Evolutionary conservation across 2,797 vertebrate genomes (phyloP).

Genomic region (Sebastes vulpes): DNA sequence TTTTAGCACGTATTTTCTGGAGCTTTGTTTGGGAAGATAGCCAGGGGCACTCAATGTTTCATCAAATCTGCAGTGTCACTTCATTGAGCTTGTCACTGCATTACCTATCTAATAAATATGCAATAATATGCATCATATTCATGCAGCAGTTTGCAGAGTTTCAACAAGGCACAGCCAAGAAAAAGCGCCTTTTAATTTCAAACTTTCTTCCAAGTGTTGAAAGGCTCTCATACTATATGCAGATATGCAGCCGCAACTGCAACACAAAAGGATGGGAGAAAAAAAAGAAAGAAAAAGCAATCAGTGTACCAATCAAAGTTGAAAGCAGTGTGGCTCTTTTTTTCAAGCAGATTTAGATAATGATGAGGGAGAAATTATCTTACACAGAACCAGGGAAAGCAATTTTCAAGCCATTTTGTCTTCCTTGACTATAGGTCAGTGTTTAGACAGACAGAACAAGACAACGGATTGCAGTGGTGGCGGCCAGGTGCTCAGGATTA

Average conservation of each 20-base stretch:
- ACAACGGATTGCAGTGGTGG: neutral
- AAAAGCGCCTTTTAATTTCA: slow-evolving; percentile 26
- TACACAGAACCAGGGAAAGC: neutral
- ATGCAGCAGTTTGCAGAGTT: slow-evolving; percentile 36
- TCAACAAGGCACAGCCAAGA: slow-evolving; percentile 28
- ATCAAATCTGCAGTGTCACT: slow-evolving; percentile 58
- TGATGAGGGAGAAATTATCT: slow-evolving; percentile 31
- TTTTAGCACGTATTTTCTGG: slow-evolving; percentile 31
- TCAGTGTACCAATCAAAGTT: slow-evolving; percentile 40
- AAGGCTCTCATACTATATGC: neutral
- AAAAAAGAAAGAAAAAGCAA: slow-evolving; percentile 15
- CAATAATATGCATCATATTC: neutral
- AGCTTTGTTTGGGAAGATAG: slow-evolving; percentile 36
- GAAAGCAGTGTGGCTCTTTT: slow-evolving; percentile 17
- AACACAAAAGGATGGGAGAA: slow-evolving; percentile 5
- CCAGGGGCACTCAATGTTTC: slow-evolving; percentile 48
- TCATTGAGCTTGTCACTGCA: slow-evolving; percentile 50
- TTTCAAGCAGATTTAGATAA: slow-evolving; percentile 19
- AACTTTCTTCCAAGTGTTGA: slow-evolving; percentile 12
- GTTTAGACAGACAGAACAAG: slow-evolving; percentile 20
- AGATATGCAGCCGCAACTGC: neutral
- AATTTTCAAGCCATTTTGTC: slow-evolving; percentile 27
- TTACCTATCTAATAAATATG: slow-evolving; percentile 48
- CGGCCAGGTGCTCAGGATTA: slow-evolving; percentile 6
- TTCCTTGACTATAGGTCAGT: slow-evolving; percentile 25